Percentiles rank a stretch among this genome's conserved stretches.
These are phyloP conservation scores for Sinelater perroti DNA, from an alignment of 2,888 invertebrate genomes.

Conservation along the genomic window DNA sequence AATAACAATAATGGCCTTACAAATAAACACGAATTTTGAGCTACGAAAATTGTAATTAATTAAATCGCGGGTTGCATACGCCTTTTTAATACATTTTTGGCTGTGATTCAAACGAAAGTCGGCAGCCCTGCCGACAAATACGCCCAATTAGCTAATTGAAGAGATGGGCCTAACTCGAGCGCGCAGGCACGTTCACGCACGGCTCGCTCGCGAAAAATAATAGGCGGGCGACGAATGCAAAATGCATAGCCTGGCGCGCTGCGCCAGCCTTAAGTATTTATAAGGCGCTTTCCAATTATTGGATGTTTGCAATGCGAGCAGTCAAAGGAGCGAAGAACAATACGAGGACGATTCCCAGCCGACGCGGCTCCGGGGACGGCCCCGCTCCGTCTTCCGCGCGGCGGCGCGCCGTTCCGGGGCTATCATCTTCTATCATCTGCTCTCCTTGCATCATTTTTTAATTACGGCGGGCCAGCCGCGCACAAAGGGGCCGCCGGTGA, in stretches of 20 bases:
- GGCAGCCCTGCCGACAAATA: not conserved
- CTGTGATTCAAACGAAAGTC: constrained; percentile 1
- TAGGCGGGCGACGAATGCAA: constrained; percentile 10
- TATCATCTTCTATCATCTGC: constrained; percentile 32
- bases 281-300: constrained; percentile 32
- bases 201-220: constrained; percentile 2
- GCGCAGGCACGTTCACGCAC: no score
- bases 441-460: constrained; percentile 32
- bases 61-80: no score
- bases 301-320: constrained; percentile 32
- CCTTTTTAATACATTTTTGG: not conserved
- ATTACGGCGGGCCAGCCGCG: constrained; percentile 19
- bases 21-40: no score
- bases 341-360: constrained; percentile 33
- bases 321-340: constrained; percentile 29
- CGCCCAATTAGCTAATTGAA: constrained; percentile 9
- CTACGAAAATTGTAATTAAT: no score
- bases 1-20: no score
- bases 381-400: constrained; percentile 16
- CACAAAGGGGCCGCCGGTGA: constrained; percentile 19
- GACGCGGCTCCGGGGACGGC: constrained; percentile 24
- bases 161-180: constrained; percentile 6
- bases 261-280: constrained; percentile 25
- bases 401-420: constrained; percentile 19
- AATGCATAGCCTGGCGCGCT: constrained; percentile 10